Conservation (phyloP, 2,888 invertebrate species). For the Argynnis bischoffii region DNA sequence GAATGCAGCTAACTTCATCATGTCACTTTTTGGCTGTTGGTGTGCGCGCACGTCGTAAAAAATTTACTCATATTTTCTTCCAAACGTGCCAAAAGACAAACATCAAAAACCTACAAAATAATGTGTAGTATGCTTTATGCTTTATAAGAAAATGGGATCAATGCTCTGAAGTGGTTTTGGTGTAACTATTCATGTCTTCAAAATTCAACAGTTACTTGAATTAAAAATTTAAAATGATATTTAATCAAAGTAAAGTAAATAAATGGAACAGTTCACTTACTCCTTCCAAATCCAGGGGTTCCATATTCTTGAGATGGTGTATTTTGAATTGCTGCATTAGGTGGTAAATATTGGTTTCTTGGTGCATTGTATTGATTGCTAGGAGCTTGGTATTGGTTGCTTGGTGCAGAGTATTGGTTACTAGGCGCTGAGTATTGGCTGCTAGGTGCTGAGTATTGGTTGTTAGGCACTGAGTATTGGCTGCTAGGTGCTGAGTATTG, state of each 20-base stretch:
- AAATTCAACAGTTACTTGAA: too few species aligned
- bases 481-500: conserved; percentile 42
- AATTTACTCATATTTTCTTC: too few species aligned
- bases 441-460: conserved; percentile 29
- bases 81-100: too few species aligned
- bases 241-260: background rate
- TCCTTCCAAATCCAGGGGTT: conserved; percentile 52
- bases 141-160: too few species aligned
- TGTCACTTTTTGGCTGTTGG: too few species aligned
- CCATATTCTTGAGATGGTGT: conserved; percentile 57
- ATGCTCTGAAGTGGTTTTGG: too few species aligned
- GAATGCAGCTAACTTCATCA: too few species aligned
- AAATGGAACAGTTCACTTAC: conserved; percentile 35
- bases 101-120: too few species aligned
- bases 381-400: conserved; percentile 42
- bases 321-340: conserved; percentile 41
- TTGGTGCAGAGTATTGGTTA: conserved; percentile 43
- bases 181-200: too few species aligned
- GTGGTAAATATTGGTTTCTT: conserved; percentile 29
- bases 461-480: conserved; percentile 23
- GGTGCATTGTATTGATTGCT: conserved; percentile 26
- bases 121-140: too few species aligned
- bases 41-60: too few species aligned
- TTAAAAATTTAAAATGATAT: too few species aligned
- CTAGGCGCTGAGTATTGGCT: conserved; percentile 45